phyloP scores from a whole-genome alignment of 37 sponge, comb jelly and placozoan species.

The Theonella swinhoei region DNA sequence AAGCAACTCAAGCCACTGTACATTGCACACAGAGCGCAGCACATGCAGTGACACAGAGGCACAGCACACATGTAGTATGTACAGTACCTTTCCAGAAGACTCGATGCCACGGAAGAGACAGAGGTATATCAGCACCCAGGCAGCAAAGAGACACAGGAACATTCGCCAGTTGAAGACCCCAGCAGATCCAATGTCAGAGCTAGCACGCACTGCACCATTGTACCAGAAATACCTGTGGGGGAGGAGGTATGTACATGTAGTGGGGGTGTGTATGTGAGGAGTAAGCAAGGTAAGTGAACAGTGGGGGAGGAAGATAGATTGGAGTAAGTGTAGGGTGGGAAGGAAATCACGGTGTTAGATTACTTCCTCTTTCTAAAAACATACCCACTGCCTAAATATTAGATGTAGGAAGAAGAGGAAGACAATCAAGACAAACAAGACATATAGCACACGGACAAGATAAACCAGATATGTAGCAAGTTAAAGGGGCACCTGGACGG shows the following conservation, averaged over 20 bases:
- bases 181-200: slow-evolving; percentile 53
- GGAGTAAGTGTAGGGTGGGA: too few species aligned
- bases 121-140: slow-evolving; percentile 89
- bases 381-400: too few species aligned
- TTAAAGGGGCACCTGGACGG: too few species aligned
- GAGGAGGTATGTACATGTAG: background rate
- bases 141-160: slow-evolving; percentile 67
- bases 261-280: background rate
- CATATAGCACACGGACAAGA: background rate
- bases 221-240: slow-evolving; percentile 87
- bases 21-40: too few species aligned
- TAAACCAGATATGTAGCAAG: too few species aligned
- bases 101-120: slow-evolving; percentile 95
- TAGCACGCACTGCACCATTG: slow-evolving; percentile 67
- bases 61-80: background rate
- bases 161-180: slow-evolving; percentile 90
- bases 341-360: too few species aligned
- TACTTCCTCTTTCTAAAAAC: too few species aligned
- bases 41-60: background rate
- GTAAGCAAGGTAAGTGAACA: background rate
- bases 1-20: too few species aligned
- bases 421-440: too few species aligned
- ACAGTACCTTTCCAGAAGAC: slow-evolving; percentile 72
- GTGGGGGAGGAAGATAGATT: too few species aligned
- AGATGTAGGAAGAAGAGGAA: too few species aligned